phyloP scores from a whole-genome alignment of 2,797 vertebrate genomes.

The Threskiornis aethiopicus region DNA sequence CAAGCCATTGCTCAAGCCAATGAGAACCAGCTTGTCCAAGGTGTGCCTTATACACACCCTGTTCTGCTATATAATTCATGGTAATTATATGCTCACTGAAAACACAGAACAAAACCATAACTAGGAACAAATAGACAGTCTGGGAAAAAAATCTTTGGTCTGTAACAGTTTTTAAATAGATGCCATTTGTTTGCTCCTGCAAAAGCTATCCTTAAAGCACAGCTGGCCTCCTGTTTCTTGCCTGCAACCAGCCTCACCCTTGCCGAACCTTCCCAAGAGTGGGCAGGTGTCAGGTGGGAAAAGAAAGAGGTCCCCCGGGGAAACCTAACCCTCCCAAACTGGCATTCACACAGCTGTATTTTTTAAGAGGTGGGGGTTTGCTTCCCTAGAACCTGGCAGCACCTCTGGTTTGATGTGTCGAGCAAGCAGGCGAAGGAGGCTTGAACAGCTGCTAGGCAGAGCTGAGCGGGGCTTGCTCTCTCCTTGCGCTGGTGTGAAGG shows the following conservation, averaged over 20 bases:
- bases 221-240: background rate
- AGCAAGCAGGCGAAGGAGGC: background rate
- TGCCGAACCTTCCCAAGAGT: background rate
- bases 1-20: slow-evolving; percentile 60
- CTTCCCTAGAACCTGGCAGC: background rate
- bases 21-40: slow-evolving; percentile 64
- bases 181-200: background rate
- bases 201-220: background rate
- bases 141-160: background rate
- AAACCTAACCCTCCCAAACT: background rate
- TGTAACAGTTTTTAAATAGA: background rate
- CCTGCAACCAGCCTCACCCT: background rate
- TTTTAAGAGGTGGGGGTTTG: background rate
- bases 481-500: background rate
- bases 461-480: background rate
- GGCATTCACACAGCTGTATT: background rate
- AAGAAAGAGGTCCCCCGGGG: background rate
- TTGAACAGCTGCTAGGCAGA: background rate
- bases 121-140: slow-evolving; percentile 25
- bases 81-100: slow-evolving; percentile 57
- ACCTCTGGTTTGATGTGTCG: background rate
- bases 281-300: background rate
- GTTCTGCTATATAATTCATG: slow-evolving; percentile 71
- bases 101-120: slow-evolving; percentile 43
- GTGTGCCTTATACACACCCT: slow-evolving; percentile 68